A percentile compares a stretch with the other conserved stretches of the same genome.
phyloP scores from a whole-genome alignment of 2,888 invertebrate genomes.

The Dioctria rufipes region DNA sequence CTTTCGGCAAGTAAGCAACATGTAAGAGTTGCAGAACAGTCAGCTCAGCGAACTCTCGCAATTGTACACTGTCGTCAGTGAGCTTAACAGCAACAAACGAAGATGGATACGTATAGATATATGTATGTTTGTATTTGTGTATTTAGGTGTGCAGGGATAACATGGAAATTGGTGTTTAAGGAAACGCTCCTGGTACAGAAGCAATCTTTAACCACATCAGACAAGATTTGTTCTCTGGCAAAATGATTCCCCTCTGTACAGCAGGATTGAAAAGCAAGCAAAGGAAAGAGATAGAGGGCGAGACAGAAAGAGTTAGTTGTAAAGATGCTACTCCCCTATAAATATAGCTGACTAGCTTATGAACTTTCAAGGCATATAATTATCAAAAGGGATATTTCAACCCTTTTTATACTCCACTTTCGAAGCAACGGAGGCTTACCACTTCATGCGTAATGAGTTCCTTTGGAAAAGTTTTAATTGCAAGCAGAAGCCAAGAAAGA shows the following conservation, averaged over 20 bases:
- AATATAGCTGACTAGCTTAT: conserved; percentile 7
- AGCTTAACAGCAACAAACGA: not conserved
- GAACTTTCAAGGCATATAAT: conserved; percentile 46
- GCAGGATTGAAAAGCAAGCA: no score
- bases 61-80: no score
- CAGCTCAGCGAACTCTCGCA: not conserved
- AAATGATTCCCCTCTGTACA: conserved; percentile 18
- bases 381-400: conserved; percentile 46
- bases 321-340: not conserved
- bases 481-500: conserved; percentile 45
- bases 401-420: conserved; percentile 26
- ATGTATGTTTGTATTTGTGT: no score
- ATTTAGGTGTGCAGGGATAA: not conserved
- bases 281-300: no score
- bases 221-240: conserved; percentile 39
- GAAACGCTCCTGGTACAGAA: conserved; percentile 21
- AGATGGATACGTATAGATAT: not conserved
- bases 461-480: conserved; percentile 51
- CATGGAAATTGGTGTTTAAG: conserved; percentile 47
- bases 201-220: conserved; percentile 48
- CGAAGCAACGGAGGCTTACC: conserved; percentile 30
- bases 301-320: not conserved
- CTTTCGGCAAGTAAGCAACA: conserved; percentile 46
- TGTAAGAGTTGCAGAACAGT: conserved; percentile 20
- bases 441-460: conserved; percentile 51